Conservation (phyloP, 2,888 invertebrate species). For the Tromatobia lineatoria region DNA sequence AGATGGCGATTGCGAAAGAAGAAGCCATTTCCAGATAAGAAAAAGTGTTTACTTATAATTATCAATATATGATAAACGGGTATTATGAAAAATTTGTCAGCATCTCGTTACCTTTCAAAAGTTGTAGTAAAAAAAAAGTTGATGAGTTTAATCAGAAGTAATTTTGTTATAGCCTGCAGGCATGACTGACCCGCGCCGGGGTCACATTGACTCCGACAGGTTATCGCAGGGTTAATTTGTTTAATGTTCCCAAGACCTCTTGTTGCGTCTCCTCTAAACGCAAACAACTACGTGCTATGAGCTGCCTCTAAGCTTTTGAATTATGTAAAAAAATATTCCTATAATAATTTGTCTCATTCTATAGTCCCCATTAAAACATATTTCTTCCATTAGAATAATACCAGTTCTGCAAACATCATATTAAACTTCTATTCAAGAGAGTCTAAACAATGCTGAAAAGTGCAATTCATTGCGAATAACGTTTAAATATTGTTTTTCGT, state of each 20-base stretch:
- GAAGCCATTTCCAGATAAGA: too few relatives aligned
- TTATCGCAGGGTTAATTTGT: constrained; percentile 8
- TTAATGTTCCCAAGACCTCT: constrained; percentile 7
- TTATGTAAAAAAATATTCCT: background rate
- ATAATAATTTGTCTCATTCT: too few relatives aligned
- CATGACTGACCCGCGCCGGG: background rate
- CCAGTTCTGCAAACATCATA: too few relatives aligned
- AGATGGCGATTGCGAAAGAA: too few relatives aligned
- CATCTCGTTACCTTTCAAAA: too few relatives aligned
- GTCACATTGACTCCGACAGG: background rate
- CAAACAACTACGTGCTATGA: background rate
- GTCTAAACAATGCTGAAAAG: too few relatives aligned
- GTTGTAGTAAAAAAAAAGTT: background rate
- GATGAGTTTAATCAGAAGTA: background rate
- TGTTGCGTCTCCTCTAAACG: background rate
- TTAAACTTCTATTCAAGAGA: too few relatives aligned
- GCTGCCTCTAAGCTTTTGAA: background rate
- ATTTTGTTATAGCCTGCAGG: constrained; percentile 7
- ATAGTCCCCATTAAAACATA: too few relatives aligned
- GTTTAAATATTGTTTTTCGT: too few relatives aligned
- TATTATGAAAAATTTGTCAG: background rate
- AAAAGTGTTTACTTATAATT: background rate
- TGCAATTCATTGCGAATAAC: too few relatives aligned
- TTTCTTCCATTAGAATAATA: too few relatives aligned
- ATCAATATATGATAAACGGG: background rate